phyloP scores from a whole-genome alignment of 2,113 vertebrate genomes.

The Rousettus leschenaultii region DNA sequence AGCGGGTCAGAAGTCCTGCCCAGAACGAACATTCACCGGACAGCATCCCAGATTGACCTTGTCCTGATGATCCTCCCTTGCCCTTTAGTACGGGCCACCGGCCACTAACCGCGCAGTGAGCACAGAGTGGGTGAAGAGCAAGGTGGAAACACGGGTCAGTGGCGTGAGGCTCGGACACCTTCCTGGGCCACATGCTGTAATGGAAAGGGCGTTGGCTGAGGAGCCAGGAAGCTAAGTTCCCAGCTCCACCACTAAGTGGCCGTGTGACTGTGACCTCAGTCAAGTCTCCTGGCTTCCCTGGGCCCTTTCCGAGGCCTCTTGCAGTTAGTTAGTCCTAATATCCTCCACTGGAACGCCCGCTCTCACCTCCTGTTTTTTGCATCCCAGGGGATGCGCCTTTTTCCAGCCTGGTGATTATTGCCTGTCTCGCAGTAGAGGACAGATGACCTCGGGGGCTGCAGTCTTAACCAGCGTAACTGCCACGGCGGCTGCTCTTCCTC shows the following conservation, averaged over 20 bases:
- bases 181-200: neutral
- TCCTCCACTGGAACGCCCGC: neutral
- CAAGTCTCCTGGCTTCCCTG: neutral
- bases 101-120: neutral
- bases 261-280: neutral
- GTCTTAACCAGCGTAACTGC: neutral
- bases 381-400: neutral
- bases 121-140: neutral
- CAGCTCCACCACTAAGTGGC: neutral
- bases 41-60: neutral
- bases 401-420: neutral
- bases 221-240: neutral
- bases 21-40: neutral
- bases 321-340: neutral
- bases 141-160: neutral
- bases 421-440: neutral
- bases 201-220: accelerated
- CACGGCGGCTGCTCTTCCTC: neutral
- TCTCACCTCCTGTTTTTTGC: neutral
- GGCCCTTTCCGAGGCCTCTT: neutral
- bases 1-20: neutral
- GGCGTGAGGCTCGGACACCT: neutral
- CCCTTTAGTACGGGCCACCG: neutral
- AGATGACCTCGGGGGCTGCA: neutral
- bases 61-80: neutral